Percentiles rank a stretch among this genome's conserved stretches.
Conservation (phyloP, 2,113 vertebrate species). For the Salvelinus alpinus region DNA sequence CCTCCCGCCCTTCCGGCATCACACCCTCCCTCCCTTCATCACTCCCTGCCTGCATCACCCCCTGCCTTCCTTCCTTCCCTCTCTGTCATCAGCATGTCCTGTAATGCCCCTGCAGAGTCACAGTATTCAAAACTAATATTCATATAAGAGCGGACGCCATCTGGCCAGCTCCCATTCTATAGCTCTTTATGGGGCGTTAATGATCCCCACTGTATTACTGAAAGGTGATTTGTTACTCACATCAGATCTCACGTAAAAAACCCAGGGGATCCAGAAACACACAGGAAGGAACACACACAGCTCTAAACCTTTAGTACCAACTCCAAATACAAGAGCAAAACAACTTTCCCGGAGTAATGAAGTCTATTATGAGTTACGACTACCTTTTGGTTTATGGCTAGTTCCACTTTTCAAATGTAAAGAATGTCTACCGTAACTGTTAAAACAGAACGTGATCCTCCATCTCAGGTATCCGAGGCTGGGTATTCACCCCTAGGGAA, state of each 20-base stretch:
- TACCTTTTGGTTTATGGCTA: no score
- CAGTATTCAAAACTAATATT: slow-evolving; percentile 16
- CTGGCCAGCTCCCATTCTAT: slow-evolving; percentile 12
- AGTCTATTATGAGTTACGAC: no score
- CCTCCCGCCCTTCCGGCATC: no score
- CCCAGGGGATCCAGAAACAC: neutral
- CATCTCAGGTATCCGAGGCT: no score
- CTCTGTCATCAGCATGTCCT: neutral
- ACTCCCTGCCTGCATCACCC: neutral
- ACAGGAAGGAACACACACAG: neutral
- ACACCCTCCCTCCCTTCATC: no score
- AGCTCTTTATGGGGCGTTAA: slow-evolving; percentile 22
- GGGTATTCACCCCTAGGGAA: no score
- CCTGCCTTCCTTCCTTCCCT: neutral
- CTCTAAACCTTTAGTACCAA: no score
- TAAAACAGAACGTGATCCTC: no score
- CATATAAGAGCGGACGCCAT: slow-evolving; percentile 27
- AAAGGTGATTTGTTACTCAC: slow-evolving; percentile 31
- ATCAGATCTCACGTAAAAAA: slow-evolving; percentile 11
- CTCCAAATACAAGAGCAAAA: no score
- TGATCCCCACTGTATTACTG: slow-evolving; percentile 28
- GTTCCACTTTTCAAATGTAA: neutral
- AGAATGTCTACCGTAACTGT: no score
- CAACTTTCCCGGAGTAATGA: no score
- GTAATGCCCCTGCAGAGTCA: slow-evolving; percentile 2